These are phyloP conservation scores for Xanthorhoe spadicearia DNA, from an alignment of 2,888 invertebrate species.

Conservation along the genomic window DNA sequence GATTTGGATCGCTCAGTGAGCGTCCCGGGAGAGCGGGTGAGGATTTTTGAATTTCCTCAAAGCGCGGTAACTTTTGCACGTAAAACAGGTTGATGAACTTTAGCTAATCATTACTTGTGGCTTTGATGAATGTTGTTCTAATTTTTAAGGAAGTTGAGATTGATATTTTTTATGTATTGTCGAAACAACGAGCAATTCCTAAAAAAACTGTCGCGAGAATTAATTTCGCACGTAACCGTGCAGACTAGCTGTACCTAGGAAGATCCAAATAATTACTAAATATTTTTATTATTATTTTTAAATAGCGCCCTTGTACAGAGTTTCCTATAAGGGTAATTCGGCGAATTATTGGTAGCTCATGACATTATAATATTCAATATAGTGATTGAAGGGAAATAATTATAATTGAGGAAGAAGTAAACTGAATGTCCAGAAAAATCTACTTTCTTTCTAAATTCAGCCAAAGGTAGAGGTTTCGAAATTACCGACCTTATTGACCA, in stretches of 20 bases:
- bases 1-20: constrained; percentile 51
- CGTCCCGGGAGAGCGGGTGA: constrained; percentile 46
- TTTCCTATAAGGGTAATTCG: too few relatives aligned
- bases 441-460: not conserved
- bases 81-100: constrained; percentile 3
- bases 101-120: not conserved
- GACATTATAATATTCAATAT: too few relatives aligned
- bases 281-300: too few relatives aligned
- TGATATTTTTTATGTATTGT: too few relatives aligned
- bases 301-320: too few relatives aligned
- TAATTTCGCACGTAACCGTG: too few relatives aligned
- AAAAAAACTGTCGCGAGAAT: too few relatives aligned
- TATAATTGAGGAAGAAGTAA: not conserved
- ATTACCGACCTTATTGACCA: constrained; percentile 26
- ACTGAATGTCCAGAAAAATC: not conserved
- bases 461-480: constrained; percentile 13
- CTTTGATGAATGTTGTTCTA: not conserved
- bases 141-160: not conserved
- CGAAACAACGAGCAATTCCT: too few relatives aligned
- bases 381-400: too few relatives aligned
- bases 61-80: not conserved
- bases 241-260: too few relatives aligned
- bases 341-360: too few relatives aligned
- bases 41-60: constrained; percentile 47
- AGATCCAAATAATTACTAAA: too few relatives aligned